Evolutionary conservation across 35 echinoderm and acorn worm genomes (phyloP), one percentile per base, ranked within the genome.

Genomic region (Apostichopus japonicus): DNA sequence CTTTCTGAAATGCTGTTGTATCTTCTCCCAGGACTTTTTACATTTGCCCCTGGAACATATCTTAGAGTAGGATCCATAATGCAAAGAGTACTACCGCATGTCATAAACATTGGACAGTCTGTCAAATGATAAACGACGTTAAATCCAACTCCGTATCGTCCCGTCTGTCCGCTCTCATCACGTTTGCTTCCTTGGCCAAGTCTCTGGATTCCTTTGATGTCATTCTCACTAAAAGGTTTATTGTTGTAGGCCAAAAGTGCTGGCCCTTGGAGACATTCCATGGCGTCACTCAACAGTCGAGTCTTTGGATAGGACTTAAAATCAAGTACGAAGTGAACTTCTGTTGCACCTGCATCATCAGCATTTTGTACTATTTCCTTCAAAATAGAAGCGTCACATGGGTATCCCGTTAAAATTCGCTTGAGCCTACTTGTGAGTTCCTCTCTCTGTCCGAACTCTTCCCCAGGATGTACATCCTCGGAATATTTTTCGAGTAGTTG

Each of bases 301-400:
- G 93, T 62, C 1, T 22, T 75, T 5, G 56, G 15, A 53, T 99
- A 95, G 6, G 13, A 72, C 0, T 78, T 80, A 25, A 53, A 65
- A 81, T 99, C 97, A 59, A 93, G 91, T 16, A 99, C 78, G 58
- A 99, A 93, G 76, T 99, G 95, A 3, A 99, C 90, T 92, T 96
- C 92, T 17, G 95, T 83, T 8, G 97, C 97, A 25, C 93, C 88
- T 24, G 97, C 93, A 81, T 99, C 97, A 92, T 99, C 97, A 9
- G 97, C 95, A 95, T 99, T 99, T 56, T 99, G 97, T 24, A 99
- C 33, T 16, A 99, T 55, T 91, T 99, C 97, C 79, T 99, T 99
- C 22, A 99, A 87, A 24, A 96, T 93, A 65, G 90, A 88, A 79
- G 78, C 57, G 71, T 94, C 93, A 78, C 88, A 88, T 10, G 97